Evolutionary conservation across 2,797 vertebrate species (phyloP), one percentile per base, ranked within the genome.

Genomic region (Fistularia commersonii): DNA sequence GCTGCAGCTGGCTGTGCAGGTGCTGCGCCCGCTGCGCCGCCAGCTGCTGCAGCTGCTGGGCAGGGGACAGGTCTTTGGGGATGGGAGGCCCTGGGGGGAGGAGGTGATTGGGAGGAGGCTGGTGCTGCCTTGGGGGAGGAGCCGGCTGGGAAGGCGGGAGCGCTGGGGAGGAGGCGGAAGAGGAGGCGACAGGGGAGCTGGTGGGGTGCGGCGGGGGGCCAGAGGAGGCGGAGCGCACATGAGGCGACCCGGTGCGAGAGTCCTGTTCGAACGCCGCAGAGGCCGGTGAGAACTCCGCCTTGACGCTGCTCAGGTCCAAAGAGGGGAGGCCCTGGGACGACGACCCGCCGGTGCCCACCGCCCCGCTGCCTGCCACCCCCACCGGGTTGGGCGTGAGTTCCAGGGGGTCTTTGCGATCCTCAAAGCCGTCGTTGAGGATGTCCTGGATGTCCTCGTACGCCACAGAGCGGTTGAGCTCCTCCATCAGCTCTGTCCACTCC

Each of bases 401-500:
- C 3, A 86, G 65, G 0, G 77, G 79, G 57, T 98, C 97, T 61
- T 96, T 98, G 57, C 95, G 94, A 66, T 98, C 95, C 72, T 95
- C 97, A 3, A 98, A 98, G 57, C 94, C 93, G 0, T 95, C 95
- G 1, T 92, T 97, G 23, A 99, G 94, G 15, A 99, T 92, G 81
- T 98, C 96, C 88, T 98, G 95, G 88, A 98, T 97, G 81, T 98
- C 97, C 78, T 96, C 95, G 38, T 97, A 95, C 0, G 92, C 91
- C 73, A 98, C 95, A 0, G 95, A 95, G 63, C 93, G 92, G 70
- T 97, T 99, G 38, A 99, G 91, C 83, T 99, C 97, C 80, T 98
- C 96, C 61, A 99, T 98, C 63, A 99, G 93, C 81, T 99, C 97
- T 39, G 92, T 95, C 97, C 97, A 99, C 64, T 98, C 97, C 83